phyloP scores from a whole-genome alignment of 2,888 invertebrate genomes.

The Amaurobius ferox region DNA sequence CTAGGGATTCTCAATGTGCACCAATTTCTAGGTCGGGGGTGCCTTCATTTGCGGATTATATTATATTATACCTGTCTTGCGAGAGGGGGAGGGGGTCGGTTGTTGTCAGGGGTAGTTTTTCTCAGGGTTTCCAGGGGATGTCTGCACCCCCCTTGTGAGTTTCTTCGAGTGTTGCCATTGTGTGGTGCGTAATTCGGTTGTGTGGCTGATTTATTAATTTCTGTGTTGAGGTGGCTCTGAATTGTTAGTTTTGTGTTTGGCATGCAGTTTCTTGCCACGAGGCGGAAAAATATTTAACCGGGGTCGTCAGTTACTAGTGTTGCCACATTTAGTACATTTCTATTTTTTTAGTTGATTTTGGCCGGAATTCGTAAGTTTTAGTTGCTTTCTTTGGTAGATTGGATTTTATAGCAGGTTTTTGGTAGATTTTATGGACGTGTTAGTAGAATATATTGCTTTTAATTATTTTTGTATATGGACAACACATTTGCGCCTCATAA shows the following conservation, averaged over 20 bases:
- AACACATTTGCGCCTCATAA: no score
- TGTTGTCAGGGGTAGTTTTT: constrained; percentile 33
- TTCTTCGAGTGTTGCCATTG: neutral
- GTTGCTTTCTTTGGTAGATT: no score
- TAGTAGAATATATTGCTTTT: no score
- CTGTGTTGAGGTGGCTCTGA: neutral
- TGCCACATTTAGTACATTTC: no score
- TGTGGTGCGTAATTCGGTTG: constrained; percentile 5
- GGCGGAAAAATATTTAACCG: no score
- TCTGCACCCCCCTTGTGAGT: neutral
- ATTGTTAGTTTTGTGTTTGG: neutral
- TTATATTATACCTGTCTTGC: constrained; percentile 47
- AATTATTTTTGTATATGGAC: no score
- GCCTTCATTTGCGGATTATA: constrained; percentile 53
- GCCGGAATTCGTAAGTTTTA: no score
- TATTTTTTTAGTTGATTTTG: no score
- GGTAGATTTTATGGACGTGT: no score
- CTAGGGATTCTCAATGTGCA: constrained; percentile 35
- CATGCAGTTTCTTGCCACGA: no score
- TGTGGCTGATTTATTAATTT: constrained; percentile 16
- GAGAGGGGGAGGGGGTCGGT: constrained; percentile 21
- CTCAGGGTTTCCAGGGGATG: constrained; percentile 32
- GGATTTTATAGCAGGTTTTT: no score
- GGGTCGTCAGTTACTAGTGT: no score
- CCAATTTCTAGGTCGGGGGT: constrained; percentile 57